Evolutionary conservation across 2,888 invertebrate genomes (phyloP), one percentile per base, ranked within the genome.

Genomic region (Agriopis leucophaearia): DNA sequence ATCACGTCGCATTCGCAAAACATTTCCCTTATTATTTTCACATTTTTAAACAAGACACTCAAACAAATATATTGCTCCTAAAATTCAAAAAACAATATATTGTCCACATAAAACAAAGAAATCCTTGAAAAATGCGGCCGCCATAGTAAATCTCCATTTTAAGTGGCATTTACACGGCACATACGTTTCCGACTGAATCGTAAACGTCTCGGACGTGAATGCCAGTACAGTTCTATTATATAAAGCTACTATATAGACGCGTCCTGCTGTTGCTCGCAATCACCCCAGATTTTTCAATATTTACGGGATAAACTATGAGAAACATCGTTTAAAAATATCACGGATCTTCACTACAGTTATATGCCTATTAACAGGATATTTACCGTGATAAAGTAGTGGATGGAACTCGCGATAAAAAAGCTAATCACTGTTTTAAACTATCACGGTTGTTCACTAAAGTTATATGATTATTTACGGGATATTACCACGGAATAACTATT

Each of bases 81-180:
- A 65, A 65, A 59, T 16, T 62, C 65, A 58, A 55, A 48, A 59
- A 59, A 27, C 57, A 71, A 68, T 66, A 70, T 54, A 36, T 35
- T 42, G 64, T 64, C 45, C 36, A 59, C 56, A 70, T 67, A 69
- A 69, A 64, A 59, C 63, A 66, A 66, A 54, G 63, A 78, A 80
- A 75, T 78, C 77, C 77, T 76, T 72, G 74, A 75, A 78, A 74
- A 76, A 78, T 75, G 78, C 72, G 76, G 81, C 81, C 78, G 83
- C 84, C 76, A 69, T 64, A 44, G 87, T 92, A 92, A 92, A 92
- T 92, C 92, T 89, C 79, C 84, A 72, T 71, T 76, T 81, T 90
- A 92, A 92, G 89, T 91, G 92, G 91, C 92, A 85, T 92, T 92
- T 92, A 92, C 88, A 88, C 88, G 87, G 88, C 87, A 88, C 88